Evolutionary conservation across 2,888 invertebrate genomes (phyloP).

Genomic region (Diarsia brunnea): DNA sequence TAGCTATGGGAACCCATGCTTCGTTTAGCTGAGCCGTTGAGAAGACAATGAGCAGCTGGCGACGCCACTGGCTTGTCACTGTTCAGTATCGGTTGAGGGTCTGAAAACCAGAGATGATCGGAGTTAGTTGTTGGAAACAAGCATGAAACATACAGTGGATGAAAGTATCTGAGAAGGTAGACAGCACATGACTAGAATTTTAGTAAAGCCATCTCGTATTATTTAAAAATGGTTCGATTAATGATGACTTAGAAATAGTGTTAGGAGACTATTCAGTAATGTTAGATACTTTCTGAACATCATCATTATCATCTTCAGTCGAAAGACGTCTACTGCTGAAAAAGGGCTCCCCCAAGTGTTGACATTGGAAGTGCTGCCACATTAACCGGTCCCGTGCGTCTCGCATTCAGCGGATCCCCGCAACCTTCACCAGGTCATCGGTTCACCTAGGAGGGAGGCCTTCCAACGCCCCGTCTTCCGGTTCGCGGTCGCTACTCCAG

Average conservation of each 20-base stretch:
- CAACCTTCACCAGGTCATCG: no score
- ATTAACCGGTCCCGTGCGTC: no score
- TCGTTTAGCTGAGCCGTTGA: slow-evolving; percentile 92
- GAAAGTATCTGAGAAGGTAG: not conserved
- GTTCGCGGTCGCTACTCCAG: no score
- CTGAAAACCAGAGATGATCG: slow-evolving; percentile 66
- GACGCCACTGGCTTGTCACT: slow-evolving; percentile 92
- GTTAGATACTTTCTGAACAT: not conserved
- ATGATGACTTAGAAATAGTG: not conserved
- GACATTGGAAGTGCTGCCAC: no score
- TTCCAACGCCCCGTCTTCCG: no score
- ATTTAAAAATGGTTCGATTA: not conserved
- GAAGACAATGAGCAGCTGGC: slow-evolving; percentile 95
- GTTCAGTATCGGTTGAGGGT: slow-evolving; percentile 71
- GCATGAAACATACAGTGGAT: not conserved
- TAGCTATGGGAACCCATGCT: slow-evolving; percentile 94
- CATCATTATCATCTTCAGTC: no score
- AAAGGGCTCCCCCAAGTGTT: no score
- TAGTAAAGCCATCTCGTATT: not conserved
- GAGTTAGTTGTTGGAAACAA: not conserved
- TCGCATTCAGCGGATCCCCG: no score
- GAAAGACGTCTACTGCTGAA: no score
- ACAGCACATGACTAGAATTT: not conserved
- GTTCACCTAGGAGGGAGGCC: no score
- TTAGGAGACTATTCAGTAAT: not conserved